Percentiles rank a stretch among this genome's conserved stretches.
These are phyloP conservation scores for Pteronotus mesoamericanus DNA, from an alignment of 2,797 vertebrate genomes.

Conservation along the genomic window DNA sequence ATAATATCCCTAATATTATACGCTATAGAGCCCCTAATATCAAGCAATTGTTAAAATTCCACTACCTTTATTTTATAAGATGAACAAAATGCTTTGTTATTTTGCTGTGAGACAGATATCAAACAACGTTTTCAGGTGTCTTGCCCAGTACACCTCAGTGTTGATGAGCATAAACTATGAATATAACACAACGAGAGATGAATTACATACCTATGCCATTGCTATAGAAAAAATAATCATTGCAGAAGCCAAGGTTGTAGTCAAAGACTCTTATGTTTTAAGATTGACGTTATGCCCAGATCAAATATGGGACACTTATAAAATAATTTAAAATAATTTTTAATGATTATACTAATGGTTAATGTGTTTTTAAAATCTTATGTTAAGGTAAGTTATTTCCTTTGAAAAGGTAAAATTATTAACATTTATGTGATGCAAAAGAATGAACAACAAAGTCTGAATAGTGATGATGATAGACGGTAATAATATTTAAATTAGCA, in stretches of 20 bases:
- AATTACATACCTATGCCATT: neutral
- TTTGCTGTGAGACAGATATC: neutral
- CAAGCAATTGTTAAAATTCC: neutral
- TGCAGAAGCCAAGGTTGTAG: neutral
- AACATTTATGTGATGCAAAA: constrained; percentile 40
- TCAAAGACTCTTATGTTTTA: neutral
- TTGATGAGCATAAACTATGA: neutral
- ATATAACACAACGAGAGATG: neutral
- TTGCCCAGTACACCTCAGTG: neutral
- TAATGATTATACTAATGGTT: constrained; percentile 23
- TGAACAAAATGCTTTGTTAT: neutral
- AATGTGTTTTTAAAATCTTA: constrained; percentile 44
- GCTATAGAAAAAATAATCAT: neutral
- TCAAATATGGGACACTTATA: neutral
- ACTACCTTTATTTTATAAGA: neutral
- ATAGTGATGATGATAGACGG: constrained; percentile 48
- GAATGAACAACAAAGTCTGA: constrained; percentile 62
- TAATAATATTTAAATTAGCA: constrained; percentile 79
- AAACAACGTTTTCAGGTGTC: neutral
- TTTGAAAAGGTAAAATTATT: constrained; percentile 41
- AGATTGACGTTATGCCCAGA: constrained; percentile 18
- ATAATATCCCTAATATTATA: neutral
- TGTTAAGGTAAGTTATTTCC: neutral
- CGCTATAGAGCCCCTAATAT: neutral
- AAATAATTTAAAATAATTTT: constrained; percentile 28